Percentiles rank a stretch among this genome's conserved stretches.
Conservation (phyloP, 2,888 invertebrate species). For the Heliconius cydno region DNA sequence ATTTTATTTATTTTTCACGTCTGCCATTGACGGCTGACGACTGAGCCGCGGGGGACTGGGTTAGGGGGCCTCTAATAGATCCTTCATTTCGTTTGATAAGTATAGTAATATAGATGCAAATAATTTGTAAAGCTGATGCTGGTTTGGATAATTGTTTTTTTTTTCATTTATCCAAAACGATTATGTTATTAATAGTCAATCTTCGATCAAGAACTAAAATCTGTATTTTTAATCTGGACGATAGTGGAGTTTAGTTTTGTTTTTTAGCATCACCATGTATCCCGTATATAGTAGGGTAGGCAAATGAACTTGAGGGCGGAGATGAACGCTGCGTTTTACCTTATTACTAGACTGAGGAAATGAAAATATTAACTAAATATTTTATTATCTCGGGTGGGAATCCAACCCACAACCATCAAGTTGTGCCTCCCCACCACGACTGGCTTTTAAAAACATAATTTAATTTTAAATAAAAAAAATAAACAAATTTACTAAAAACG, state of each 20-base stretch:
- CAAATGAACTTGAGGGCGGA: neutral
- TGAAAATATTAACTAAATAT: no score
- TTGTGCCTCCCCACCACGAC: no score
- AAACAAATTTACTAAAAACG: neutral
- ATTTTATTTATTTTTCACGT: conserved; percentile 78
- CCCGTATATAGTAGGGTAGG: neutral
- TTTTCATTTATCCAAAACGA: neutral
- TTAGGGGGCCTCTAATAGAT: conserved; percentile 50
- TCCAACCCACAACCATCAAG: no score
- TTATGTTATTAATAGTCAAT: no score
- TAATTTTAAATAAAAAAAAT: neutral
- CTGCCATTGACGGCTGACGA: conserved; percentile 74
- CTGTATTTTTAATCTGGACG: neutral
- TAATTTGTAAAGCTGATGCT: conserved; percentile 12
- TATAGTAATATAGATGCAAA: conserved; percentile 10
- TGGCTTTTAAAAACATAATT: neutral
- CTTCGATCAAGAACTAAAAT: neutral
- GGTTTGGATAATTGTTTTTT: conserved; percentile 14
- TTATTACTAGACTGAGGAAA: no score
- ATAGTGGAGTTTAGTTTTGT: neutral
- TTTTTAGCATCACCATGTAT: neutral
- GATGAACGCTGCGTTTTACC: no score
- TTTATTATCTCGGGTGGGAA: no score
- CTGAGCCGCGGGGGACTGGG: conserved; percentile 54
- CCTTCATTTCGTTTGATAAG: neutral